Base-by-base conservation (phyloP, 35 echinoderm and acorn worm species). In the Heliocidaris tuberculata region DNA sequence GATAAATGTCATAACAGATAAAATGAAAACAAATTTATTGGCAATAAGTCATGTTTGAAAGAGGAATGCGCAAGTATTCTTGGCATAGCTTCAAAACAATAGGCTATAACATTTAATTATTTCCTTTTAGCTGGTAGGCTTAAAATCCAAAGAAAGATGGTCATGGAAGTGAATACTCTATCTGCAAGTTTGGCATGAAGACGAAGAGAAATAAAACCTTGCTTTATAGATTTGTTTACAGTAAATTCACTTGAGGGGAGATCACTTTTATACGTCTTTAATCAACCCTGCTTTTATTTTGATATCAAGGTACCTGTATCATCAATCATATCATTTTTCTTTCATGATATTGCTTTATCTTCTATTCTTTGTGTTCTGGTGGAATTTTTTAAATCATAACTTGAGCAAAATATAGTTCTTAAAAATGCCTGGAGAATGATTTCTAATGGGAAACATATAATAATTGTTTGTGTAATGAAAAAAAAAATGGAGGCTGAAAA, bases 71-170 rank as follows among this genome's bases (percentile, higher is more conserved):
- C 65, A 78, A 78, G 65, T 78, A 24, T 78, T 78, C 21, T 78
- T 78, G 65, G 65, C 65, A 78, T n/a, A 78, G 15, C 65, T 27
- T 78, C 65, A 78, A 78, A 19, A 78, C 65, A 78, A 78, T 78
- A 78, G 65, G 65, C 65, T 24, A 78, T 78, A 78, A 78, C 2
- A 78, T 78, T 78, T 78, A 78, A n/a, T 78, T 78, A 78, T 78
- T 78, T 78, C 65, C 65, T 78, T 78, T 78, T 78, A 78, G 65
- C 65, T 78, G 65, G 65, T 78, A 78, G 65, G 65, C 6, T 78
- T 60, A 19, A 5, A 60, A 60, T 12, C 59, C 19, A 71, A 2
- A 78, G 17, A 70, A 70, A 70, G 60, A 70, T 24, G 24, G 2
- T 70, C 6, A 19, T 70, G 65, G 21, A n/a, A 3, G 52, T 56